These are phyloP conservation scores for Anthoscopus minutus DNA, from an alignment of 2,113 vertebrate genomes.

Conservation along the genomic window DNA sequence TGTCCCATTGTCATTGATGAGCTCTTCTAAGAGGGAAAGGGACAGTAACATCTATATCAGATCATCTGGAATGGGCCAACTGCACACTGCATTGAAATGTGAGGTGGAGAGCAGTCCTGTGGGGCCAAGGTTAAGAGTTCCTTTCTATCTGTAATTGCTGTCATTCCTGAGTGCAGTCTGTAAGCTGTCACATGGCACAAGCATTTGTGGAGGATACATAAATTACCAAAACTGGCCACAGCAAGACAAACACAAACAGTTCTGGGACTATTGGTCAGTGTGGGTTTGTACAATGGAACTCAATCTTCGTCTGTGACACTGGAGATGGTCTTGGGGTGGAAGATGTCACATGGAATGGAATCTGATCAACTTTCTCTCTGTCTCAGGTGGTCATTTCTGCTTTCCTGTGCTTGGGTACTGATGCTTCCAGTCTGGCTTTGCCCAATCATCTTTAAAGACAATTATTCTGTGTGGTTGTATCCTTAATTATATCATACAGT, in stretches of 20 bases:
- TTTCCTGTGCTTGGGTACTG: background rate
- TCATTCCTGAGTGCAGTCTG: conserved; percentile 26
- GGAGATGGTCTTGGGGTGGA: background rate
- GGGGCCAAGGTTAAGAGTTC: background rate
- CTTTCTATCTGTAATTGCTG: conserved; percentile 24
- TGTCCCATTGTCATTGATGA: background rate
- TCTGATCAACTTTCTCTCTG: background rate
- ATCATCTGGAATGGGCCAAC: conserved; percentile 47
- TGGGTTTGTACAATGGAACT: background rate
- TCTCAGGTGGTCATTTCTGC: background rate
- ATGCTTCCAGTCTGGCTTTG: background rate
- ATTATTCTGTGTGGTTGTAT: background rate
- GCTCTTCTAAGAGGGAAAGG: conserved; percentile 29
- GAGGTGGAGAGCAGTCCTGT: conserved; percentile 1
- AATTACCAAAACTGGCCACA: conserved; percentile 18
- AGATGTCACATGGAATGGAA: background rate
- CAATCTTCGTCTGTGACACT: background rate
- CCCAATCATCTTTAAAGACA: background rate
- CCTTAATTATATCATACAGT: background rate
- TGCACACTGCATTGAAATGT: conserved; percentile 37
- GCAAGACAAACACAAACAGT: conserved; percentile 1
- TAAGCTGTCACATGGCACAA: background rate
- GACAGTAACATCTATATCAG: conserved; percentile 44
- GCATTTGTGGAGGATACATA: background rate
- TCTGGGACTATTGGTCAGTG: background rate